Conservation (phyloP, 1,140 invertebrate species). For the Chelonus insularis region DNA sequence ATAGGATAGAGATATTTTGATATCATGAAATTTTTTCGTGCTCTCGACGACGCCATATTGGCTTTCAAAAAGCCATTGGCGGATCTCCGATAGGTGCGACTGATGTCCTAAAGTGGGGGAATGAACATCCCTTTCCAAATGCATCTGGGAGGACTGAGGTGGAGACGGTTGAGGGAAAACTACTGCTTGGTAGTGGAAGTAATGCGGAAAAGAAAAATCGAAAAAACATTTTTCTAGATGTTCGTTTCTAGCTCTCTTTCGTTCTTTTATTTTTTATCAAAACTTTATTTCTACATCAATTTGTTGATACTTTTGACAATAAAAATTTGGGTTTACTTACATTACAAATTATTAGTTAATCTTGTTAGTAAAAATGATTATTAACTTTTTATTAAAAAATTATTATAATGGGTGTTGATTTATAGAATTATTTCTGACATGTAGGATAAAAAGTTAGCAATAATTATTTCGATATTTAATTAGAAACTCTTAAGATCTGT, state of each 20-base stretch:
- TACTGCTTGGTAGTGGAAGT: not conserved
- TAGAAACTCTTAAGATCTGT: too few species aligned
- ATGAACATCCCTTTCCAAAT: not conserved
- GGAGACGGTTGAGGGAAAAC: not conserved
- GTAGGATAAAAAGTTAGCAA: too few species aligned
- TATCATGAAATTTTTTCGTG: not conserved
- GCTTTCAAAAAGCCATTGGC: slow-evolving; percentile 5
- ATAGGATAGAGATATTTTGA: not conserved
- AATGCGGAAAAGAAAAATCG: slow-evolving; percentile 4
- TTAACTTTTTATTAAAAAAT: too few species aligned
- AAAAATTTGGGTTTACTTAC: too few species aligned
- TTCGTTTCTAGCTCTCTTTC: not conserved
- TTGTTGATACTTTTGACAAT: not conserved
- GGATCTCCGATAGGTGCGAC: not conserved
- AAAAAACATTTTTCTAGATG: slow-evolving; percentile 9
- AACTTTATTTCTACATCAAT: too few species aligned
- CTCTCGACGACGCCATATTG: slow-evolving; percentile 10
- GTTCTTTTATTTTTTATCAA: not conserved
- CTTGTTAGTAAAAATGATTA: too few species aligned
- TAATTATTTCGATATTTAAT: too few species aligned
- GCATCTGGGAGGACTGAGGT: not conserved
- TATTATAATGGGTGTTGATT: too few species aligned
- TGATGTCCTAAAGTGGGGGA: slow-evolving; percentile 2
- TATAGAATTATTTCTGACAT: too few species aligned
- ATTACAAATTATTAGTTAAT: too few species aligned